Evolutionary conservation across 2,113 vertebrate species (phyloP).

Genomic region (Scortum barcoo): DNA sequence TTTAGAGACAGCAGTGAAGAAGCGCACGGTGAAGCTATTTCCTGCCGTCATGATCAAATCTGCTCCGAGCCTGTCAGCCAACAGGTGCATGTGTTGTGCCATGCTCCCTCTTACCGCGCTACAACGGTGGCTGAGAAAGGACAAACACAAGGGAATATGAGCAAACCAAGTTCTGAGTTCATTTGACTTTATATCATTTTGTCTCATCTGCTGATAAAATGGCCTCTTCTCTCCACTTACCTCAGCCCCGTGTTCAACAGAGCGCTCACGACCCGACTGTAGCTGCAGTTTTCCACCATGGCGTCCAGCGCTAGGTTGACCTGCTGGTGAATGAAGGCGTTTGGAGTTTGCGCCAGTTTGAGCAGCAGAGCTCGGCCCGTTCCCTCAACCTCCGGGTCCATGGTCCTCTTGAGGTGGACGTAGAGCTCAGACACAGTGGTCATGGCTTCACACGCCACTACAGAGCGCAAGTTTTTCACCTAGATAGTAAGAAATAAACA

Average conservation of each 20-base stretch:
- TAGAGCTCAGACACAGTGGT: neutral
- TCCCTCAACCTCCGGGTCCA: neutral
- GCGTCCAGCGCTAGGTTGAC: neutral
- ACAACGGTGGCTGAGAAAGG: conserved; percentile 1
- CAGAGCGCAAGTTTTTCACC: neutral
- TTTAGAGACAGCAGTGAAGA: neutral
- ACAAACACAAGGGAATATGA: neutral
- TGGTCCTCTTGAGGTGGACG: neutral
- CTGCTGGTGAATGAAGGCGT: neutral
- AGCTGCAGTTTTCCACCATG: conserved; percentile 10
- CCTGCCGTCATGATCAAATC: neutral
- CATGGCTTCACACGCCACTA: neutral
- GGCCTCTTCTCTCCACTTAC: conserved; percentile 1
- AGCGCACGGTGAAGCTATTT: neutral
- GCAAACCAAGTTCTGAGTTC: neutral
- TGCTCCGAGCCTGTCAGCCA: neutral
- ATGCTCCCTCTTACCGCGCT: neutral
- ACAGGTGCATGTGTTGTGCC: neutral
- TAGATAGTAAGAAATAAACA: neutral
- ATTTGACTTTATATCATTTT: neutral
- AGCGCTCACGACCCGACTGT: neutral
- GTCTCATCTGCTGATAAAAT: neutral
- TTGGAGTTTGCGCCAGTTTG: neutral
- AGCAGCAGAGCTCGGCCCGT: conserved; percentile 5
- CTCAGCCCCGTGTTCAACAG: neutral